These are phyloP conservation scores for Lepidothrix coronata DNA, from an alignment of 2,113 vertebrate genomes.

Conservation along the genomic window DNA sequence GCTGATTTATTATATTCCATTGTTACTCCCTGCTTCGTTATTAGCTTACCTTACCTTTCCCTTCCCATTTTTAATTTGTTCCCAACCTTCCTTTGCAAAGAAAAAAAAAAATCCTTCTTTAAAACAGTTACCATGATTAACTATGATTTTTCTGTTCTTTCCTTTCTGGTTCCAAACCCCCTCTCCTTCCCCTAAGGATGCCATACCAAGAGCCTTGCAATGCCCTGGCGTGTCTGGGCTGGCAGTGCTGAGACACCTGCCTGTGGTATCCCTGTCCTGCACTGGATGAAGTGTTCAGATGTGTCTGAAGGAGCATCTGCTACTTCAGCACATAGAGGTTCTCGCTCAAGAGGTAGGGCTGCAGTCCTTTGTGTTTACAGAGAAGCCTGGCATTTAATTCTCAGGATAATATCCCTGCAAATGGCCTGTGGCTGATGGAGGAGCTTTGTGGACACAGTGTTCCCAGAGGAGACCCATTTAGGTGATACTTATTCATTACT, in stretches of 20 bases:
- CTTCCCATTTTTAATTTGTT: not conserved
- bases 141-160: not conserved
- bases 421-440: not conserved
- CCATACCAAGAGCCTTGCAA: not conserved
- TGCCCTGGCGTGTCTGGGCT: not conserved
- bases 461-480: not conserved
- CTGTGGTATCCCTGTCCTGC: not conserved
- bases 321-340: not conserved
- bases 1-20: not conserved
- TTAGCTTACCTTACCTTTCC: not conserved
- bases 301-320: not conserved
- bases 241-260: fast-evolving
- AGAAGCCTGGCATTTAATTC: not conserved
- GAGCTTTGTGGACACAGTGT: not conserved
- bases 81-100: not conserved
- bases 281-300: not conserved
- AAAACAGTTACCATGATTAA: not conserved
- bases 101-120: not conserved
- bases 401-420: not conserved
- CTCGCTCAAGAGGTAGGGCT: not conserved
- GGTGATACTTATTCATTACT: not conserved
- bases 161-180: not conserved
- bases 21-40: not conserved
- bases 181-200: not conserved
- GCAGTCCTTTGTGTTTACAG: not conserved